Percentiles rank a stretch among this genome's conserved stretches.
Conservation (phyloP, 1,140 invertebrate genomes). For the Listronotus bonariensis region DNA sequence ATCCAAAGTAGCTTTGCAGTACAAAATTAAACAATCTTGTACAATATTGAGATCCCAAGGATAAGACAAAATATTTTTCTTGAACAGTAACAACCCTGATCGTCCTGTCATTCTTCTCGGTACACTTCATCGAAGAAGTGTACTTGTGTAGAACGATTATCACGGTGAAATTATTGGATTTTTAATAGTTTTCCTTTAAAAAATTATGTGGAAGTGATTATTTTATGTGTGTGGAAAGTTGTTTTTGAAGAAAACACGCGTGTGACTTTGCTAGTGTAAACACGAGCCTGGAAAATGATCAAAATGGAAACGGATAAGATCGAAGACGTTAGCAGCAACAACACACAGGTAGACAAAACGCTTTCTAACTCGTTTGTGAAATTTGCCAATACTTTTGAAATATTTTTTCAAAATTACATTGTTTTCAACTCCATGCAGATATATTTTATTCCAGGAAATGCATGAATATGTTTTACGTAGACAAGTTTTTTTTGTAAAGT, state of each 20-base stretch:
- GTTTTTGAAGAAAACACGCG: conserved; percentile 5
- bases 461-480: conserved; percentile 20
- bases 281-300: conserved; percentile 53
- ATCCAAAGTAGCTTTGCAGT: no score
- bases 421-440: neutral
- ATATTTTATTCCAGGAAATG: conserved; percentile 12
- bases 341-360: conserved; percentile 60
- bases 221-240: conserved; percentile 21
- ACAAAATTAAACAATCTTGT: no score
- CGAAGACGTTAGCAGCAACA: conserved; percentile 62
- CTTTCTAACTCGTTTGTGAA: no score
- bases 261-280: conserved; percentile 9
- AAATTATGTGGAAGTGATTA: conserved; percentile 40
- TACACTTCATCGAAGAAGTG: conserved; percentile 11
- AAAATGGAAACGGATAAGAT: conserved; percentile 72
- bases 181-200: conserved; percentile 19
- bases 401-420: neutral
- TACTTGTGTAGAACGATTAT: conserved; percentile 19
- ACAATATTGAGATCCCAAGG: no score
- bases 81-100: neutral
- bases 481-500: conserved; percentile 30
- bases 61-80: no score
- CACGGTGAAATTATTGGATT: conserved; percentile 23
- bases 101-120: conserved; percentile 4
- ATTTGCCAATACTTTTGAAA: no score